These are phyloP conservation scores for Matsumyia berberina DNA, from an alignment of 2,888 invertebrate species.

Conservation along the genomic window DNA sequence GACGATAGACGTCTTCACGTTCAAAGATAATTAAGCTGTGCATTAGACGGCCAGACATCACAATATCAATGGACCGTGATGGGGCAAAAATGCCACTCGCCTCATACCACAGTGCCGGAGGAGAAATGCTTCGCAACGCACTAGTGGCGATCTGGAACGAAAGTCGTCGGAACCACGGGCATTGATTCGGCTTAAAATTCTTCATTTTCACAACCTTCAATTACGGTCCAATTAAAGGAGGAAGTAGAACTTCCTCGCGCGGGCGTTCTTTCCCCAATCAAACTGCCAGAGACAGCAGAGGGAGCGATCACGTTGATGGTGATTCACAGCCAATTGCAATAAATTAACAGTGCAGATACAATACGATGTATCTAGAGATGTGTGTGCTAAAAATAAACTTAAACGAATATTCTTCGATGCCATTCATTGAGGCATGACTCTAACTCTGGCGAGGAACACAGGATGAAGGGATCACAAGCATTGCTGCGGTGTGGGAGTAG, in stretches of 20 bases:
- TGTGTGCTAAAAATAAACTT: background rate
- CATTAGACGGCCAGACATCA: conserved; percentile 32
- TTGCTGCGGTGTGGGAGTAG: conserved; percentile 20
- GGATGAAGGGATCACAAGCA: background rate
- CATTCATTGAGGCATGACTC: conserved; percentile 36
- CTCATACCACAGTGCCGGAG: background rate
- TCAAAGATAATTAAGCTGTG: conserved; percentile 29
- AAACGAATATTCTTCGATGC: conserved; percentile 33
- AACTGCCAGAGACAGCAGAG: conserved; percentile 1
- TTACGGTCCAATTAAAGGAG: conserved; percentile 58
- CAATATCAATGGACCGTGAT: conserved; percentile 38
- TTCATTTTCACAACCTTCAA: conserved; percentile 44
- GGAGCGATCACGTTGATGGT: conserved; percentile 33
- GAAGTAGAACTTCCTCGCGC: conserved; percentile 60
- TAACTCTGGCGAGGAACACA: background rate
- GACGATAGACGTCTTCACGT: too few relatives aligned
- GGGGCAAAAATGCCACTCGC: conserved; percentile 11
- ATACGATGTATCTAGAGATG: background rate
- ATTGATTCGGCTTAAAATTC: conserved; percentile 42
- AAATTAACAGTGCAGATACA: conserved; percentile 38
- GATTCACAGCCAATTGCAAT: conserved; percentile 59
- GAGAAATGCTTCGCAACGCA: conserved; percentile 23
- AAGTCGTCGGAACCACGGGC: conserved; percentile 9
- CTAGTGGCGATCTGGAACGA: conserved; percentile 45
- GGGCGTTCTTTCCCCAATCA: conserved; percentile 46